phyloP scores from a whole-genome alignment of 2,888 invertebrate genomes.

The Girardia tigrina region DNA sequence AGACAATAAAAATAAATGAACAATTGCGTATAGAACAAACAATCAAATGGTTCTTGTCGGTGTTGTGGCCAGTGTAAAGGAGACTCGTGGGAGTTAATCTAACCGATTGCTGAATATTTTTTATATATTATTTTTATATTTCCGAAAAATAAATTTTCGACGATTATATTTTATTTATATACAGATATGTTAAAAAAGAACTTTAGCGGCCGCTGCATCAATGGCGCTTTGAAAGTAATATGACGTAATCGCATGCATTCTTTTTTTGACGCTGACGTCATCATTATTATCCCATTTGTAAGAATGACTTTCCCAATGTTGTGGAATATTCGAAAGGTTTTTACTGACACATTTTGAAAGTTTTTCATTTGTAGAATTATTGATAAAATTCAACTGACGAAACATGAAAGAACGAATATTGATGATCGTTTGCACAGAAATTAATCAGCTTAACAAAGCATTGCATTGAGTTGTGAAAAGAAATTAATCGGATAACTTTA shows the following conservation, averaged over 20 bases:
- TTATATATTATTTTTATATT: no score
- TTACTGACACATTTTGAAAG: background rate
- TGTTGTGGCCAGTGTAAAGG: conserved; percentile 53
- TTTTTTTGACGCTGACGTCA: conserved; percentile 40
- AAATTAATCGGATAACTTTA: no score
- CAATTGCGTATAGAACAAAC: no score
- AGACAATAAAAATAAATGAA: background rate
- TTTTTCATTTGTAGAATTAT: background rate
- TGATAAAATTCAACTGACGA: background rate
- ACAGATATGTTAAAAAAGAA: no score
- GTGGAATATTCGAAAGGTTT: background rate
- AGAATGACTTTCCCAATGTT: conserved; percentile 29
- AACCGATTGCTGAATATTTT: conserved; percentile 51
- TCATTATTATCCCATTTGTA: conserved; percentile 25
- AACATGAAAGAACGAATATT: background rate
- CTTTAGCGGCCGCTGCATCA: conserved; percentile 52
- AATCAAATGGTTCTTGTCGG: conserved; percentile 52
- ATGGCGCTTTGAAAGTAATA: conserved; percentile 54
- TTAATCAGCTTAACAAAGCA: background rate
- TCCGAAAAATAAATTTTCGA: no score
- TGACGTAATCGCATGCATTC: conserved; percentile 50
- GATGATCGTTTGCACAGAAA: background rate
- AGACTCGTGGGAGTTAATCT: conserved; percentile 54
- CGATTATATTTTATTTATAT: no score
- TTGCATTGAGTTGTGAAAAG: no score